phyloP scores from a whole-genome alignment of 2,113 vertebrate genomes.

The Hoplias malabaricus region DNA sequence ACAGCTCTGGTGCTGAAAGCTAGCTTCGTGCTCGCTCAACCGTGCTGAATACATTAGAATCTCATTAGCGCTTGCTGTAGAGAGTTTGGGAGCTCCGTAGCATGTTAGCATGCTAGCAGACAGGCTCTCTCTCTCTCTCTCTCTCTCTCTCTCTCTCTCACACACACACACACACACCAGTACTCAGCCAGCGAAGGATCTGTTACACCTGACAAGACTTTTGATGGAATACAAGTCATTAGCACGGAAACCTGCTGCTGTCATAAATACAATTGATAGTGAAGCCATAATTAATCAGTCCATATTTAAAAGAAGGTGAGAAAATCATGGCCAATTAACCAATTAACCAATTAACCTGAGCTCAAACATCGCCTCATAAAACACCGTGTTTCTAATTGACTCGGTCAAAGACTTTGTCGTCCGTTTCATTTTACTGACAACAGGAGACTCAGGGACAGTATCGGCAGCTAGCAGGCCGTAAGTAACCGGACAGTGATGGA shows the following conservation, averaged over 20 bases:
- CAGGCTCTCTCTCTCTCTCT: neutral
- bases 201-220: slow-evolving; percentile 33
- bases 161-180: neutral
- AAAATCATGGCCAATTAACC: slow-evolving; percentile 25
- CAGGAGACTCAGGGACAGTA: neutral
- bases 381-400: neutral
- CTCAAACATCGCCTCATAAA: neutral
- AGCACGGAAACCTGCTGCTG: slow-evolving; percentile 25
- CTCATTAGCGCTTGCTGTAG: slow-evolving; percentile 65
- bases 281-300: slow-evolving; percentile 36
- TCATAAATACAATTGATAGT: slow-evolving; percentile 29
- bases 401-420: neutral
- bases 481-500: neutral
- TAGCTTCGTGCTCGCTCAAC: slow-evolving; percentile 64
- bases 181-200: neutral
- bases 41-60: slow-evolving; percentile 73
- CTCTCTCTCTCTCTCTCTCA: neutral
- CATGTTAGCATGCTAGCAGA: slow-evolving; percentile 39
- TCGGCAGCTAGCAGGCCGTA: neutral
- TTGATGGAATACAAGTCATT: slow-evolving; percentile 40
- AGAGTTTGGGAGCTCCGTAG: slow-evolving; percentile 41
- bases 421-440: neutral
- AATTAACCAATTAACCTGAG: slow-evolving; percentile 41
- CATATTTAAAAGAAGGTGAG: slow-evolving; percentile 34
- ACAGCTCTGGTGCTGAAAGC: slow-evolving; percentile 51